Base-by-base conservation (phyloP, 2,797 vertebrate genomes). In the Cossypha heuglini region DNA sequence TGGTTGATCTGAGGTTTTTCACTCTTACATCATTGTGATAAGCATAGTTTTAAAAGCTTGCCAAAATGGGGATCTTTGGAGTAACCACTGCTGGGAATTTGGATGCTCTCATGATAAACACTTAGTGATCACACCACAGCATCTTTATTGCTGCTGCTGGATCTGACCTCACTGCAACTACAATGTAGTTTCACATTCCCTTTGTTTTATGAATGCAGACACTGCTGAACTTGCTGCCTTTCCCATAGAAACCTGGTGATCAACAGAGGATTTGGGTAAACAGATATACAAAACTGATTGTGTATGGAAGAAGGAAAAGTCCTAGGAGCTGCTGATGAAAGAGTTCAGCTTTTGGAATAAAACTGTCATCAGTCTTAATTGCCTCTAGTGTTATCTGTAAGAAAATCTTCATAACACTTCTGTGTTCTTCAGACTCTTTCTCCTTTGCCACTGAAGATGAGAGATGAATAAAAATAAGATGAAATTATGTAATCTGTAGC, bases 261-360 rank as follows among this genome's bases (percentile, higher is more conserved):
- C 52, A 37, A n/a, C 45, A 42, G 25, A 59, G 13, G 17, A 1
- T 0, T 25, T 6, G 0, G 6, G 4, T 71, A 59, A 67, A 67
- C 11, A 64, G 31, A 37, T 49, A 25, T 17, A 64, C 25, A 59
- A 59, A 76, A 73, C 12, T 43, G 43, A 74, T 25, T 55, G 37
- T 31, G 4, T 40, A 37, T 8, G 17, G 83, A 67, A 26, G 51
- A 88, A 90, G n/a, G 16, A 61, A 75, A 93, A 86, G 40, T 40
- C 25, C 40, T 48, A 31, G 33, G 51, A 62, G 31, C 12, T 86
- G n/a, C 5, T 59, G 43, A 54, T 20, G n/a, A 29, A 10, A 42
- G 33, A 15, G n/a, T 69, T 73, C 73, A 74, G 15, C 25, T 73
- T 86, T 79, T 82, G 51, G 24, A 79, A 71, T 69, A 82, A 86